Conservation (phyloP, 2,797 vertebrate species). For the Danio choprae region DNA sequence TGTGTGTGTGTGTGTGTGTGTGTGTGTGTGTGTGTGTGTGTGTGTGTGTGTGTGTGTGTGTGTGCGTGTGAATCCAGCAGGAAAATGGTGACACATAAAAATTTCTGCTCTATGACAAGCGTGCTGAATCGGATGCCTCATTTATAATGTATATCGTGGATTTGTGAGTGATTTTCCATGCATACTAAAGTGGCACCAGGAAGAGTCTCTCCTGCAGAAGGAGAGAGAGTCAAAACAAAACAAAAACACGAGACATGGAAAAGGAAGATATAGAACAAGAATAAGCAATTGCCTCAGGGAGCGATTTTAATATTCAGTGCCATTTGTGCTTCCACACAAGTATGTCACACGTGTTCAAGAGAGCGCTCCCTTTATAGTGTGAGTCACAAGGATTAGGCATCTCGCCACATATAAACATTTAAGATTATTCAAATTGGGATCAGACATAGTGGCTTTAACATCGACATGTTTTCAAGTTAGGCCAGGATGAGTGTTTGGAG, state of each 20-base stretch:
- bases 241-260: constrained; percentile 6
- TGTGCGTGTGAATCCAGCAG: constrained; percentile 12
- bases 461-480: constrained; percentile 34
- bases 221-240: constrained; percentile 3
- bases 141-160: constrained; percentile 80
- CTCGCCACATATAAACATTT: constrained; percentile 72
- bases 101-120: constrained; percentile 75
- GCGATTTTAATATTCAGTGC: constrained; percentile 75
- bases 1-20: constrained; percentile 45
- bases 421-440: constrained; percentile 72
- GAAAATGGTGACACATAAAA: constrained; percentile 71
- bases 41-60: constrained; percentile 46
- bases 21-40: constrained; percentile 31
- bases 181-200: constrained; percentile 75
- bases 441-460: constrained; percentile 51
- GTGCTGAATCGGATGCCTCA: constrained; percentile 75
- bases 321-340: constrained; percentile 74
- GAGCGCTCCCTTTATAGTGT: constrained; percentile 59
- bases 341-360: constrained; percentile 71
- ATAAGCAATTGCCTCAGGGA: constrained; percentile 65
- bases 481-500: constrained; percentile 40
- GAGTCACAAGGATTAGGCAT: constrained; percentile 75
- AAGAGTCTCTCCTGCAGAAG: constrained; percentile 70
- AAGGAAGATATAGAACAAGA: constrained; percentile 22
- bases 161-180: constrained; percentile 78